Evolutionary conservation across 2,113 vertebrate genomes (phyloP).

Genomic region (Catagonus wagneri): DNA sequence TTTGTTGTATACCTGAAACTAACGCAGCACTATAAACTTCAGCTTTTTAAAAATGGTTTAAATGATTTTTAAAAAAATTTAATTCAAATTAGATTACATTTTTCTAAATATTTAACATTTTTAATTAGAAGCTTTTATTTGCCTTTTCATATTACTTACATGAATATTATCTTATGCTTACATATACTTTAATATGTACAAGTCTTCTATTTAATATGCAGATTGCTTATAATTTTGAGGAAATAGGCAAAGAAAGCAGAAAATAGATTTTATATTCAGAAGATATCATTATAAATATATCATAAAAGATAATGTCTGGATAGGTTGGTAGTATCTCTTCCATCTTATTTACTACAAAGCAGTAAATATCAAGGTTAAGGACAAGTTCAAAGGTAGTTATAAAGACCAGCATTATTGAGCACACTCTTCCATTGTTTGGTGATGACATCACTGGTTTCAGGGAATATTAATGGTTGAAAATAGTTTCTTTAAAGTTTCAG

Average conservation of each 20-base stretch:
- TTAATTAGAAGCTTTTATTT: constrained; percentile 43
- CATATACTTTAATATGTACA: background rate
- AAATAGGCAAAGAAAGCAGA: constrained; percentile 51
- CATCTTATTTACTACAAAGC: background rate
- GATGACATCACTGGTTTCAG: background rate
- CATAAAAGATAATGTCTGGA: constrained; percentile 30
- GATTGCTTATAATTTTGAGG: constrained; percentile 43
- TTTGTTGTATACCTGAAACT: background rate
- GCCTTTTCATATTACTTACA: constrained; percentile 8
- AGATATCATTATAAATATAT: background rate
- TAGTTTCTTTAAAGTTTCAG: background rate
- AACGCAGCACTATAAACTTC: background rate
- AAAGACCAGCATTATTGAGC: background rate
- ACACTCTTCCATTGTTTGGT: background rate
- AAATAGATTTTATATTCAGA: constrained; percentile 15
- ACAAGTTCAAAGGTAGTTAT: background rate
- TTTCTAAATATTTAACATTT: constrained; percentile 38
- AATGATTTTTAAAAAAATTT: background rate
- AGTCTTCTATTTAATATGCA: background rate
- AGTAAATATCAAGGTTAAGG: background rate
- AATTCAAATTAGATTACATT: constrained; percentile 5
- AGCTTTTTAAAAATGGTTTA: background rate
- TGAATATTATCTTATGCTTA: constrained; percentile 41
- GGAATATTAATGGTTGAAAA: constrained; percentile 8
- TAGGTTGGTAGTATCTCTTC: constrained; percentile 15